These are phyloP conservation scores for Caenorhabditis sinica DNA, from an alignment of 2,888 invertebrate species.

Conservation along the genomic window DNA sequence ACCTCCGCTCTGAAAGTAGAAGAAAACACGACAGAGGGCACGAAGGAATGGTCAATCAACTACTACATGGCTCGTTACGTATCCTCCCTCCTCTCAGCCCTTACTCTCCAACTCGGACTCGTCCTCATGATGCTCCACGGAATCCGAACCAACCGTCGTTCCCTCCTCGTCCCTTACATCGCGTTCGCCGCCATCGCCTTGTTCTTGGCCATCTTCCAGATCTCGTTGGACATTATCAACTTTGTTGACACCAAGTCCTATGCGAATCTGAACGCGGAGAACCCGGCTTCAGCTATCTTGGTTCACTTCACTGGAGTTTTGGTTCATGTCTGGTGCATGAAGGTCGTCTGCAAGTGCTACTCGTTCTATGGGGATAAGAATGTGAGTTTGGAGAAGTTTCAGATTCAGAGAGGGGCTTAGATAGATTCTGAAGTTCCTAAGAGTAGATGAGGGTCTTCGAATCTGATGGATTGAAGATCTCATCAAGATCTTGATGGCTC, in stretches of 20 bases:
- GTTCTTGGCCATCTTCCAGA: conserved; percentile 73
- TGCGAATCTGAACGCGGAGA: conserved; percentile 34
- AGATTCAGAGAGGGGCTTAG: not conserved
- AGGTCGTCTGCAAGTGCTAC: conserved; percentile 83
- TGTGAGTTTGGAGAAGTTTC: conserved; percentile 63
- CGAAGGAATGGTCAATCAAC: conserved; percentile 54
- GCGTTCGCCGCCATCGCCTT: conserved; percentile 78
- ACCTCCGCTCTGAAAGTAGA: conserved; percentile 53
- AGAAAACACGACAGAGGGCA: conserved; percentile 33
- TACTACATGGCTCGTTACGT: conserved; percentile 69
- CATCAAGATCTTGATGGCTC: too few relatives aligned
- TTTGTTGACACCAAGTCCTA: conserved; percentile 69
- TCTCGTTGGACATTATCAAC: conserved; percentile 75
- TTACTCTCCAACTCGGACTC: conserved; percentile 74
- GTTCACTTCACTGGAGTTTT: conserved; percentile 79
- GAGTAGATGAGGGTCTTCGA: too few relatives aligned
- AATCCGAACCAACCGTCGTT: conserved; percentile 77
- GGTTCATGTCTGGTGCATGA: conserved; percentile 82
- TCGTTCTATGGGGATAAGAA: conserved; percentile 83
- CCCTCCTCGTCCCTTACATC: conserved; percentile 81
- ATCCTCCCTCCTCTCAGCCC: conserved; percentile 72
- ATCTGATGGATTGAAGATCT: too few relatives aligned
- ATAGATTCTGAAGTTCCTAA: too few relatives aligned
- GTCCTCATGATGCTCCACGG: conserved; percentile 82
- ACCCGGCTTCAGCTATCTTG: conserved; percentile 64